Evolutionary conservation across 2,113 vertebrate species (phyloP), one percentile per base, ranked within the genome.

Genomic region (Centropristis striata): DNA sequence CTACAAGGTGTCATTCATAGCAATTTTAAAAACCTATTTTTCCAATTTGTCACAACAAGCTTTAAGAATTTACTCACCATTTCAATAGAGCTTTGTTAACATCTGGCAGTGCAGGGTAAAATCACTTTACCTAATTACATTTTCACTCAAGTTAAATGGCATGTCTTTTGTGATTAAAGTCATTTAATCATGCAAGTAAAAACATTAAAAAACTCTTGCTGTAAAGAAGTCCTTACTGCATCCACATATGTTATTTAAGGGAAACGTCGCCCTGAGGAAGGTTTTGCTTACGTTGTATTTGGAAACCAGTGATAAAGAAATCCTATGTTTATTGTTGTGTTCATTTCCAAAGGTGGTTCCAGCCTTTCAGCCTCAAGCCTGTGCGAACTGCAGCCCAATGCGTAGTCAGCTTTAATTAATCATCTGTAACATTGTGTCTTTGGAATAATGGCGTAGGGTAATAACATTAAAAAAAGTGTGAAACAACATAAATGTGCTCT

Each of bases 391-490:
- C 46, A 58, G 20, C 63, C 59, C 25, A 18, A 36, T 59, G 64
- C 65, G 25, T 9, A 41, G 14, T 74, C 23, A 27, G 44, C 50
- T 81, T 78, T 54, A 78, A 64, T 78, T 53, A 71, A 70, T 83
- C 57, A 73, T 53, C 36, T 46, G 27, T 37, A 70, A 75, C 67
- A 41, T 11, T 23, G 20, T 36, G 54, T 68, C 60, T 63, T 67
- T 64, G 21, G 41, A 63, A 79, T 27, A 71, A 75, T 47, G 41
- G 18, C 21, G 13, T 1, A 4, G 39, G 8, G 25, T 14, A 57
- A 46, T 46, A 21, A 32, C 11, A 21, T 44, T 32, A 70, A 5
- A 42, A 28, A 58, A 70, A 59, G 55, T 44, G 13, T 55, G 47
- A 13, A n/a, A 18, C 53, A n/a, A 4, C 14, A 7, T 65, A 51